Evolutionary conservation across 2,113 vertebrate species (phyloP), one percentile per base, ranked within the genome.

Genomic region (Chaetodon trifascialis): DNA sequence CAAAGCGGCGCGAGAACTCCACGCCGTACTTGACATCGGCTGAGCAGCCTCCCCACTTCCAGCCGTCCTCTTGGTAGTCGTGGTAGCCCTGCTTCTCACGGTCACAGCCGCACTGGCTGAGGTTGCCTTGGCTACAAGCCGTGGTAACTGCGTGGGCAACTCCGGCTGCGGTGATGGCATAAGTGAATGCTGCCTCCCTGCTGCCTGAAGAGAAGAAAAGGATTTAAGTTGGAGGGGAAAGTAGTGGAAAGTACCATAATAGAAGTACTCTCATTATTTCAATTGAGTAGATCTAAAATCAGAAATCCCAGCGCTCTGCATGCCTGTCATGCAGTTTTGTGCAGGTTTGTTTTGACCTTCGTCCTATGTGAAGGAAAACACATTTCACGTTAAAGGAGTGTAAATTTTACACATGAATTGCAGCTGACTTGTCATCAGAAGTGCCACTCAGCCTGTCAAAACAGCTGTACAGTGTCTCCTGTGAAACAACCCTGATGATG

Each of bases 11-110:
- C 66, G 98, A 99, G 95, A 99, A 99, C 91, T 99, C 98, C 70
- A 99, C 96, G 83, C 98, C 98, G 5, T 99, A 99, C 94, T 97
- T 97, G 89, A 99, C 95, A 67, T 99, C 97, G 0, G 98, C 98
- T 0, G 98, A 99, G 94, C 98, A 99, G 92, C 98, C 98, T 49
- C 98, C 98, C 98, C 98, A 99, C 91, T 98, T 99, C 98, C 98
- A 99, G 94, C 98, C 97, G 88, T 99, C 97, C 55, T 98, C 97
- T 82, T 97, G 97, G 94, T 58, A 58, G 56, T 97, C 96, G 90
- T 98, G 97, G 95, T 97, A 98, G 85, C 98, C 98, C 91, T 99
- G 98, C 93, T 99, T 99, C 91, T 99, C 97, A 0, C 97, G 96
- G 95, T 99, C 98, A 36, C 98, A 99, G 89, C 98, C 97, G 2